Percentiles rank a stretch among this genome's conserved stretches.
Conservation (phyloP, 2,888 invertebrate species). For the Syritta pipiens region DNA sequence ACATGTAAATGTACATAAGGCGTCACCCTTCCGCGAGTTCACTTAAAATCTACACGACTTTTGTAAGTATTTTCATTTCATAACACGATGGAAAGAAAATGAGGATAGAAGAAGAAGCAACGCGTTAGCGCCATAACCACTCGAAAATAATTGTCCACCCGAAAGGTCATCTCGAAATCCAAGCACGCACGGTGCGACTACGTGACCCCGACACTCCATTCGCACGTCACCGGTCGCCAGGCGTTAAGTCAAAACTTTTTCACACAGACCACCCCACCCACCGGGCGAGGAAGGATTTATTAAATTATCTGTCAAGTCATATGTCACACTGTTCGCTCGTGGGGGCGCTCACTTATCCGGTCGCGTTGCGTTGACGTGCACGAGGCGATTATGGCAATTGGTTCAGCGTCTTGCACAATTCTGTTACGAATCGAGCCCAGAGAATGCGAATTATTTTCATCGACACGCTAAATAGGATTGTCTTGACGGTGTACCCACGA, state of each 20-base stretch:
- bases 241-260: slow-evolving; percentile 1
- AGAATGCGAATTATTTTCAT: slow-evolving; percentile 6
- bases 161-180: slow-evolving; percentile 15
- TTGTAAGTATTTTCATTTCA: slow-evolving; percentile 15
- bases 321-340: neutral
- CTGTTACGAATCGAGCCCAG: slow-evolving; percentile 21
- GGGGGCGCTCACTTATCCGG: slow-evolving; percentile 4
- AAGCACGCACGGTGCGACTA: slow-evolving; percentile 39
- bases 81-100: slow-evolving; percentile 60
- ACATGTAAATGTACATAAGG: slow-evolving; percentile 24
- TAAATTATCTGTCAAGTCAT: slow-evolving; percentile 46
- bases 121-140: slow-evolving; percentile 17
- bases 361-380: slow-evolving; percentile 25
- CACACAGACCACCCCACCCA: neutral
- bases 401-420: slow-evolving; percentile 44
- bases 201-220: slow-evolving; percentile 39
- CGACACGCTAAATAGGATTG: neutral
- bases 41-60: slow-evolving; percentile 6
- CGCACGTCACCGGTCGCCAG: neutral
- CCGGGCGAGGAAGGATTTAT: slow-evolving; percentile 3
- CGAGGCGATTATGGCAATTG: slow-evolving; percentile 41
- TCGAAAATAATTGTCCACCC: slow-evolving; percentile 11
- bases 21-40: neutral
- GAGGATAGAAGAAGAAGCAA: slow-evolving; percentile 9
- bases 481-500: neutral